Evolutionary conservation across 2,797 vertebrate genomes (phyloP).

Genomic region (Scolopax bukidnonensis): DNA sequence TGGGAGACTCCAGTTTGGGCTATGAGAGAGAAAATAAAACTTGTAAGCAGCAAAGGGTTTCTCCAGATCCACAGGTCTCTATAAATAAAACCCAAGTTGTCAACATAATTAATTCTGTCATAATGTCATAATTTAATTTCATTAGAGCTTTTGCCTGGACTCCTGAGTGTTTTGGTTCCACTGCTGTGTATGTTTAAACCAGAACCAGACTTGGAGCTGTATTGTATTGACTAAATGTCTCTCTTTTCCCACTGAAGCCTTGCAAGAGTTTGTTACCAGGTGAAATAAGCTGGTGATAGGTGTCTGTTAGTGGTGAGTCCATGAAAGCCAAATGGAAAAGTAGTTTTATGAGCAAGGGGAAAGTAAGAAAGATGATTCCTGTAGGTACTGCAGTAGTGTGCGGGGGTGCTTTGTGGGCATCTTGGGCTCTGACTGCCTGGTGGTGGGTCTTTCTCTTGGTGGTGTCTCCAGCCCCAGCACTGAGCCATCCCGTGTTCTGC

Average conservation of each 20-base stretch:
- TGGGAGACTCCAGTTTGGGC: not conserved
- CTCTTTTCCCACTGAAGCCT: not conserved
- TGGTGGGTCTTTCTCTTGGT: not conserved
- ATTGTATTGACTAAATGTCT: not conserved
- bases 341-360: not conserved
- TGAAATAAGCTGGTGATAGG: not conserved
- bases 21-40: not conserved
- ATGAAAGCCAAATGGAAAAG: not conserved
- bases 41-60: not conserved
- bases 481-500: accelerated
- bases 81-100: not conserved
- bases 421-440: not conserved
- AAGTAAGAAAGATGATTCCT: not conserved
- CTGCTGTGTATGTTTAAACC: not conserved
- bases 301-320: not conserved
- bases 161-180: not conserved
- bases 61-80: not conserved
- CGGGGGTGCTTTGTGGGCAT: not conserved
- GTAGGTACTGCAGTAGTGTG: accelerated
- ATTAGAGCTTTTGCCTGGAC: not conserved
- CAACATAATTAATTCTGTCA: not conserved
- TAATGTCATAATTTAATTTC: not conserved
- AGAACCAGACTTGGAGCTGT: not conserved
- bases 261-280: not conserved
- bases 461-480: not conserved